phyloP scores from a whole-genome alignment of 1,140 invertebrate species.

The Solenopsis invicta region DNA sequence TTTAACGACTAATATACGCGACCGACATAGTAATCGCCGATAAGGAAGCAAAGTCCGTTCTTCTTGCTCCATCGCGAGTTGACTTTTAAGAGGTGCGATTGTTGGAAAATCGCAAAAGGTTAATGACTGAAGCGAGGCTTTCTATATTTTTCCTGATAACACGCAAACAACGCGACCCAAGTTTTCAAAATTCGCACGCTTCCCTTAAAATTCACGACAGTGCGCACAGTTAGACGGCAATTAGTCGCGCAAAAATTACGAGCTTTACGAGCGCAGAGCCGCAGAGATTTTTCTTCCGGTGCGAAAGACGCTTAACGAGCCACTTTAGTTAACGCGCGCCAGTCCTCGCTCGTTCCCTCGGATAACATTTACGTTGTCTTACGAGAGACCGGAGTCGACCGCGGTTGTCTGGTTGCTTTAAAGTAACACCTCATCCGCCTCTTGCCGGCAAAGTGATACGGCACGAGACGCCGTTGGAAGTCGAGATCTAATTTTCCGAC shows the following conservation, averaged over 20 bases:
- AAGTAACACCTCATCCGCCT: constrained; percentile 45
- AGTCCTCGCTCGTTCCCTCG: constrained; percentile 19
- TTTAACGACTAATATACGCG: constrained; percentile 36
- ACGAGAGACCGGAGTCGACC: constrained; percentile 32
- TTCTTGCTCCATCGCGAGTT: neutral
- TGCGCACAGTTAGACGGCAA: constrained; percentile 2
- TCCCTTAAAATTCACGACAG: constrained; percentile 11
- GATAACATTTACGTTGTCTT: constrained; percentile 47
- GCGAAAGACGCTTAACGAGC: constrained; percentile 52
- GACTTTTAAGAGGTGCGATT: neutral
- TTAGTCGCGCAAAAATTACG: constrained; percentile 29
- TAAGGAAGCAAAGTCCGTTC: neutral
- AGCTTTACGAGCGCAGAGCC: constrained; percentile 19
- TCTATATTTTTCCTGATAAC: too few species aligned
- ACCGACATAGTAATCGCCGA: constrained; percentile 5
- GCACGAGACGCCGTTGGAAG: constrained; percentile 49
- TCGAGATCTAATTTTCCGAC: constrained; percentile 76
- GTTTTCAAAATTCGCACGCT: neutral
- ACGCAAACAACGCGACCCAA: neutral
- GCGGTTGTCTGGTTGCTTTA: constrained; percentile 47
- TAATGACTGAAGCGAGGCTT: neutral
- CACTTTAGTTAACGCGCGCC: constrained; percentile 65
- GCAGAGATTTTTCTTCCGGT: constrained; percentile 54
- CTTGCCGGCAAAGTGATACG: constrained; percentile 64
- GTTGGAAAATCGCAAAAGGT: neutral